Evolutionary conservation across 2,797 vertebrate species (phyloP).

Genomic region (Numenius phaeopus): DNA sequence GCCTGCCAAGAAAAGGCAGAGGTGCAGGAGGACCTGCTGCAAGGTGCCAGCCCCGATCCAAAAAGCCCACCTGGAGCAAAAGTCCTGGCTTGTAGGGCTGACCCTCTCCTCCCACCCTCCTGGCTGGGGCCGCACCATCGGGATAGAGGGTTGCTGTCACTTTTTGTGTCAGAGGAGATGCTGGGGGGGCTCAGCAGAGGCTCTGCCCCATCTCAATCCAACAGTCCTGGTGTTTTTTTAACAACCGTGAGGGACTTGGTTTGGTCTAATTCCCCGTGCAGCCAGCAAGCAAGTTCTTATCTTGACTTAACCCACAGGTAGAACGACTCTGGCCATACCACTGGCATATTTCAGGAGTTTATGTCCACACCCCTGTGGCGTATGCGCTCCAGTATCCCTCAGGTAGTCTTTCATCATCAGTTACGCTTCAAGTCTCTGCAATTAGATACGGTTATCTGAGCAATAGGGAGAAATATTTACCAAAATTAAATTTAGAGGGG

Average conservation of each 20-base stretch:
- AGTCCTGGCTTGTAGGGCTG: background rate
- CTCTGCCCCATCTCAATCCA: background rate
- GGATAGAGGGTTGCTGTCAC: background rate
- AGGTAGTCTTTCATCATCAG: background rate
- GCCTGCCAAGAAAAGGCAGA: background rate
- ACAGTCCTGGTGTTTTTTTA: background rate
- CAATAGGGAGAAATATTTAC: conserved; percentile 48
- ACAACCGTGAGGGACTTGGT: background rate
- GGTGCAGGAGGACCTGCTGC: background rate
- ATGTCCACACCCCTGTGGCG: conserved; percentile 25
- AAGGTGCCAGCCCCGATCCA: background rate
- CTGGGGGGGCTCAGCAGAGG: background rate
- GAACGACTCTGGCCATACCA: background rate
- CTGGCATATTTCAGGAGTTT: conserved; percentile 37
- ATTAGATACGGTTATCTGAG: background rate
- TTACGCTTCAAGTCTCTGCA: background rate
- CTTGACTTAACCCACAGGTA: conserved; percentile 59
- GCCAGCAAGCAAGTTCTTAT: background rate
- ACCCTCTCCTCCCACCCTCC: background rate
- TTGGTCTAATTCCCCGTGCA: background rate
- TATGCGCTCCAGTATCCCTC: background rate
- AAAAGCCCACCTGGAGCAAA: background rate
- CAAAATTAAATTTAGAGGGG: background rate
- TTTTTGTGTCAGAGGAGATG: background rate
- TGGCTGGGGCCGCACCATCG: fast-evolving